phyloP scores from a whole-genome alignment of 2,797 vertebrate species.

The Hemitrygon akajei region DNA sequence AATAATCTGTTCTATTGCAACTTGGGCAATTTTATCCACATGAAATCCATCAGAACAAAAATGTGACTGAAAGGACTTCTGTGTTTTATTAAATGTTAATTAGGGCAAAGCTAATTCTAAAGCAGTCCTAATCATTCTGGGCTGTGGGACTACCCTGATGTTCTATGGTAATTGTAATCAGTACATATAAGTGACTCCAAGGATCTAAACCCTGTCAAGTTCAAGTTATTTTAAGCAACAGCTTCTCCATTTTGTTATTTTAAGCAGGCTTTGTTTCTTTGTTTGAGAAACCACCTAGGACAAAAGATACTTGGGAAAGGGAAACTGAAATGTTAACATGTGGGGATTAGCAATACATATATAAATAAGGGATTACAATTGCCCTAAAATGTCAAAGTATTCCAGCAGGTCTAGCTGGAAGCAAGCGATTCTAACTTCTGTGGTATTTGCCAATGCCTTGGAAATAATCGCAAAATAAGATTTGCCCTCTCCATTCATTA shows the following conservation, averaged over 20 bases:
- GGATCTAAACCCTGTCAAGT: not conserved
- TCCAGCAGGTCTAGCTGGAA: too few species aligned
- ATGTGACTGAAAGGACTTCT: too few species aligned
- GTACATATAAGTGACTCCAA: not conserved
- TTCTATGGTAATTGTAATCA: not conserved
- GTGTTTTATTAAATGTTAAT: not conserved
- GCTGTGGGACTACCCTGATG: not conserved
- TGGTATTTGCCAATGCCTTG: too few species aligned
- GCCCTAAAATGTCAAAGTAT: too few species aligned
- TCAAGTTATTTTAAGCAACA: not conserved
- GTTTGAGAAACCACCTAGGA: not conserved
- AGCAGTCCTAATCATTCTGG: not conserved
- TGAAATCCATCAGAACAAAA: not conserved
- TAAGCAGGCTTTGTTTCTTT: not conserved
- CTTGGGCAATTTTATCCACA: not conserved
- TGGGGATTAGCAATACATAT: not conserved
- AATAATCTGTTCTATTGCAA: not conserved
- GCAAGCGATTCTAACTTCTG: too few species aligned
- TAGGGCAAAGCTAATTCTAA: not conserved
- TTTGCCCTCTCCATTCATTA: too few species aligned
- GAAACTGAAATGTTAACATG: not conserved
- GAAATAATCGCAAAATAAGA: too few species aligned
- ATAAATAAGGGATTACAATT: too few species aligned
- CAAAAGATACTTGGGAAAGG: not conserved
- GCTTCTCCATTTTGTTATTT: not conserved